Evolutionary conservation across 2,888 invertebrate genomes (phyloP), one percentile per base, ranked within the genome.

Genomic region (Leptopterna dolabrata): DNA sequence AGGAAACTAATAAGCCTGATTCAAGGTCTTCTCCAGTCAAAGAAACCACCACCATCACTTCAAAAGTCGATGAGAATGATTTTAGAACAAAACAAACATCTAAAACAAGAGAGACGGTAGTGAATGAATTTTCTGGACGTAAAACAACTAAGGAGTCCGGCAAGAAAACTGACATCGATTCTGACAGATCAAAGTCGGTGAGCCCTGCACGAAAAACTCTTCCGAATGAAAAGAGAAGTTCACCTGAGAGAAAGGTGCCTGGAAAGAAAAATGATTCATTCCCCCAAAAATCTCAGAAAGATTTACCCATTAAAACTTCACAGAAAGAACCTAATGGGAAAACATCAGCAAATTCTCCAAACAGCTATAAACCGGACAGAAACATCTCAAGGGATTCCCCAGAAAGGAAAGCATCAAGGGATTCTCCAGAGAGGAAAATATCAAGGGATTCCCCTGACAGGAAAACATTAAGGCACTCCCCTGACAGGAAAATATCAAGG

Each of bases 121-220:
- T 81, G 7, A 81, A 55, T 55, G 30, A n/a, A n/a, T 30, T 36
- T 73, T 19, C 16, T 29, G 29, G 30, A n/a, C 63, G 43, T 11
- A 41, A 30, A 24, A 45, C n/a, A 45, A 27, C 47, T 29, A 30
- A 29, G 1, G 81, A 81, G 3, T 81, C 29, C 6, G 29, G 81
- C 19, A 81, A 36, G 55, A 55, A 47, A 29, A 29, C 1, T 16
- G 4, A 73, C 4, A 43, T 27, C 0, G 51, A 47, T 47, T 76
- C 85, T 24, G 63, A 36, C 30, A 70, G 47, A 43, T 84, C 84
- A 24, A 29, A 71, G 7, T 71, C 73, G 1, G 45, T 76, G 13
- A 85, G 85, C 51, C 85, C 76, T 27, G 85, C 73, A 47, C 11
- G 85, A 27, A 85, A 73, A 84, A 27, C 55, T 4, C 19, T 73